phyloP scores from a whole-genome alignment of 2,888 invertebrate species.

The Heliconius aoede region DNA sequence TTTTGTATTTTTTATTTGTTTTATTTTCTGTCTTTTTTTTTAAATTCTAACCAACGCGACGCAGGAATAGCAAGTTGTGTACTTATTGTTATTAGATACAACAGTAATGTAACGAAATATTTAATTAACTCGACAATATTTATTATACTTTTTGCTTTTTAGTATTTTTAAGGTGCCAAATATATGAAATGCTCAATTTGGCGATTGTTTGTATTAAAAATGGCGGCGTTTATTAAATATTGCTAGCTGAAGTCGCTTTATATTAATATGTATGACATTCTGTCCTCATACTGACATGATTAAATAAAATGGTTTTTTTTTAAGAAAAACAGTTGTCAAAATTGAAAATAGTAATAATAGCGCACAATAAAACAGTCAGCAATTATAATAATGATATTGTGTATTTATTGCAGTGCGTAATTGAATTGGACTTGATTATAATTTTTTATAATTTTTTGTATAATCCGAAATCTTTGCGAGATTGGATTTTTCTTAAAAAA shows the following conservation, averaged over 20 bases:
- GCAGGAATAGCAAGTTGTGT: conserved; percentile 56
- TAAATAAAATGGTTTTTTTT: conserved; percentile 46
- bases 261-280: conserved; percentile 40
- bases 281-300: conserved; percentile 21
- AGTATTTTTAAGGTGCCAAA: conserved; percentile 46
- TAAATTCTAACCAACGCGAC: conserved; percentile 54
- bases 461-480: not conserved
- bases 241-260: conserved; percentile 44
- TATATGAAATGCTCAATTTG: conserved; percentile 43
- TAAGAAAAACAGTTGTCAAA: conserved; percentile 45
- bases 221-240: conserved; percentile 31
- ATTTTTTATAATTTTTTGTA: not conserved
- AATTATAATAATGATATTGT: not conserved
- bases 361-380: conserved; percentile 46
- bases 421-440: conserved; percentile 3
- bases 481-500: not conserved
- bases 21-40: conserved; percentile 53
- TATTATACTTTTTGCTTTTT: conserved; percentile 24
- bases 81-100: conserved; percentile 53
- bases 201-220: conserved; percentile 25
- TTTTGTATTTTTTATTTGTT: conserved; percentile 53
- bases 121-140: conserved; percentile 31
- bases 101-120: conserved; percentile 34
- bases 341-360: conserved; percentile 54
- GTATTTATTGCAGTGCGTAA: conserved; percentile 14